A percentile compares a stretch with the other conserved stretches of the same genome.
These are phyloP conservation scores for Nothocercus nigrocapillus DNA, from an alignment of 2,113 vertebrate genomes.

Conservation along the genomic window DNA sequence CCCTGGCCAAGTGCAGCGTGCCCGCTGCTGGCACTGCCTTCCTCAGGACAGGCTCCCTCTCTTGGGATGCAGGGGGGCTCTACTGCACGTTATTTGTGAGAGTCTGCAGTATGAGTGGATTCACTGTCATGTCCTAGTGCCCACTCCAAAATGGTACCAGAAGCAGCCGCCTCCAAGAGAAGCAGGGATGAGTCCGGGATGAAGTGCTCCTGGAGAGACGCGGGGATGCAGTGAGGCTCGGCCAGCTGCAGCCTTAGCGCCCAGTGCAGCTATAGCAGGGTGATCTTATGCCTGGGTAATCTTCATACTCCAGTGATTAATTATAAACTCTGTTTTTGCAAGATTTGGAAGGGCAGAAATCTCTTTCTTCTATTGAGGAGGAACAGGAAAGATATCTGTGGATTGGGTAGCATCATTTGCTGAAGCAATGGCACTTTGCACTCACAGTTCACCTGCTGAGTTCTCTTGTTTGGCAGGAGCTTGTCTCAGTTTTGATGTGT, in stretches of 20 bases:
- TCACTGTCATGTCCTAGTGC: neutral
- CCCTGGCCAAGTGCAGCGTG: neutral
- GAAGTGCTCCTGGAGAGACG: neutral
- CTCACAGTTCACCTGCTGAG: neutral
- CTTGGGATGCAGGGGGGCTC: neutral
- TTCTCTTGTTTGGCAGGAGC: slow-evolving; percentile 11
- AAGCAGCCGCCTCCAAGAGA: neutral
- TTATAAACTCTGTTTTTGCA: neutral
- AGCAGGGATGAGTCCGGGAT: too few species aligned
- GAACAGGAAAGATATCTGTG: neutral
- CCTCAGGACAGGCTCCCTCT: neutral
- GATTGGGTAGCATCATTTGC: neutral
- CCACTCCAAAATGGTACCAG: accelerated
- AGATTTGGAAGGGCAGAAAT: neutral
- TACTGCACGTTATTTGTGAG: neutral
- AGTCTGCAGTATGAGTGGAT: neutral
- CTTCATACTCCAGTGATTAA: neutral
- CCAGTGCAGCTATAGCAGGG: neutral
- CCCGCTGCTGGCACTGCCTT: accelerated
- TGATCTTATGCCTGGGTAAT: neutral
- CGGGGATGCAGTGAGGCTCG: neutral
- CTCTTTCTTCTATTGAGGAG: neutral
- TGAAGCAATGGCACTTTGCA: neutral
- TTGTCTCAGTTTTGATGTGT: slow-evolving; percentile 40
- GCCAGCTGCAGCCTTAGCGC: neutral